Conservation (phyloP, 2,888 invertebrate species). For the Nephrotoma appendiculata region DNA sequence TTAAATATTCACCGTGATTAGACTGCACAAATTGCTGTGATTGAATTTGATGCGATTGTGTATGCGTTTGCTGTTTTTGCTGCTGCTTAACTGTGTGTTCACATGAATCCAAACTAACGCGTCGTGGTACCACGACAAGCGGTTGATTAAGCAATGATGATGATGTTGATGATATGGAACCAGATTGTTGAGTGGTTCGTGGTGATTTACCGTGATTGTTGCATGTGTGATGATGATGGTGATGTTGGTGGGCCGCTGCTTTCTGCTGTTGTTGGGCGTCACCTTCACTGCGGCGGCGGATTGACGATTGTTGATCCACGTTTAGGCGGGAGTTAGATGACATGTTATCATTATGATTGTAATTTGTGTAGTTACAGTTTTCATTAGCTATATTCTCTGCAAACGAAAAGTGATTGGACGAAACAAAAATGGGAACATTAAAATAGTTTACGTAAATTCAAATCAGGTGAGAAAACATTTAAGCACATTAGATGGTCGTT, state of each 20-base stretch:
- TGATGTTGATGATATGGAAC: slow-evolving; percentile 12
- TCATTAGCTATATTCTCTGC: slow-evolving; percentile 26
- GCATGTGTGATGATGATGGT: slow-evolving; percentile 6
- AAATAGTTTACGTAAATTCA: not conserved
- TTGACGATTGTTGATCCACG: slow-evolving; percentile 21
- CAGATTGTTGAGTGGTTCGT: slow-evolving; percentile 2
- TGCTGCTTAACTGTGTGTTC: slow-evolving; percentile 37
- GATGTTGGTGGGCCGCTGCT: slow-evolving; percentile 4
- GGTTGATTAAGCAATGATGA: slow-evolving; percentile 6
- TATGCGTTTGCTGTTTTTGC: slow-evolving; percentile 23
- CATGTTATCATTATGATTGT: not conserved
- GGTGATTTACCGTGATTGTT: slow-evolving; percentile 6
- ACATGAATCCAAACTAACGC: slow-evolving; percentile 47
- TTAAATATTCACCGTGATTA: slow-evolving; percentile 31
- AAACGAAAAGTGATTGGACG: slow-evolving; percentile 6
- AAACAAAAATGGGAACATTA: not conserved
- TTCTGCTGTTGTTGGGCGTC: slow-evolving; percentile 30
- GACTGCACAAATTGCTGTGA: slow-evolving; percentile 30
- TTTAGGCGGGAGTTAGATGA: slow-evolving; percentile 9
- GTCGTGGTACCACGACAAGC: slow-evolving; percentile 27
- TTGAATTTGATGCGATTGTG: slow-evolving; percentile 33
- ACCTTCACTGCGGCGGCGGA: slow-evolving; percentile 49
- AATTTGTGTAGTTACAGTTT: slow-evolving; percentile 3
- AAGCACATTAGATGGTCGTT: not conserved
- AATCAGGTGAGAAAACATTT: not conserved